Evolutionary conservation across 2,888 invertebrate genomes (phyloP).

Genomic region (Cephus pulcher): DNA sequence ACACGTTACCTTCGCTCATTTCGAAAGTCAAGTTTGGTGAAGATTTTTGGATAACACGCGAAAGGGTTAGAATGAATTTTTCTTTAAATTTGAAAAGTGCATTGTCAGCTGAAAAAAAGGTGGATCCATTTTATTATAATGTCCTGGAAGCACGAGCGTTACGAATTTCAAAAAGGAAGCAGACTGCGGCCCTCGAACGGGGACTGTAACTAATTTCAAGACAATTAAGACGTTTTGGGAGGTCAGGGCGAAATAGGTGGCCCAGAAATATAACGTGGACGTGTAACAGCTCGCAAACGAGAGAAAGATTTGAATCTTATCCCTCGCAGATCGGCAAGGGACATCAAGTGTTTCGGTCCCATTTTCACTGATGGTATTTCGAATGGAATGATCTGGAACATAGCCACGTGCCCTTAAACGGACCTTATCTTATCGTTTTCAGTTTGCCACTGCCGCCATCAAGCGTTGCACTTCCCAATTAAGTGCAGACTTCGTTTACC

Average conservation of each 20-base stretch:
- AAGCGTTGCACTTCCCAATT: neutral
- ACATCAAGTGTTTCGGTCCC: slow-evolving; percentile 8
- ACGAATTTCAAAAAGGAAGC: slow-evolving; percentile 2
- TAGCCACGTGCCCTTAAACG: neutral
- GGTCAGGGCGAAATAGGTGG: slow-evolving; percentile 5
- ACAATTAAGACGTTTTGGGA: slow-evolving; percentile 8
- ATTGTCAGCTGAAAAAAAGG: neutral
- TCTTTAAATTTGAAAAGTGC: neutral
- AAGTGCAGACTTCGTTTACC: neutral
- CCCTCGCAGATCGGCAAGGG: slow-evolving; percentile 12
- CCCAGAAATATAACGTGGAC: slow-evolving; percentile 1
- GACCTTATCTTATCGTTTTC: neutral
- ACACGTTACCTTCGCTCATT: neutral
- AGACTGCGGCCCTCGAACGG: neutral
- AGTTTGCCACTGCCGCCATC: neutral
- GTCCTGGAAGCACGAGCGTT: neutral
- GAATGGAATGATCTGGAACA: neutral
- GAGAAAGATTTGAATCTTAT: slow-evolving; percentile 19
- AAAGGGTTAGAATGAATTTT: neutral
- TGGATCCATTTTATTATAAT: neutral
- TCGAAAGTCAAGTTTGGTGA: neutral
- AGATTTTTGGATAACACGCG: neutral
- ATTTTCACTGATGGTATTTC: neutral
- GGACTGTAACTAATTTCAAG: slow-evolving; percentile 4
- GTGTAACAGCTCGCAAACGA: slow-evolving; percentile 10